Base-by-base conservation (phyloP, 92 coral and sea anemone species). In the Parazoanthus atlanticus region DNA sequence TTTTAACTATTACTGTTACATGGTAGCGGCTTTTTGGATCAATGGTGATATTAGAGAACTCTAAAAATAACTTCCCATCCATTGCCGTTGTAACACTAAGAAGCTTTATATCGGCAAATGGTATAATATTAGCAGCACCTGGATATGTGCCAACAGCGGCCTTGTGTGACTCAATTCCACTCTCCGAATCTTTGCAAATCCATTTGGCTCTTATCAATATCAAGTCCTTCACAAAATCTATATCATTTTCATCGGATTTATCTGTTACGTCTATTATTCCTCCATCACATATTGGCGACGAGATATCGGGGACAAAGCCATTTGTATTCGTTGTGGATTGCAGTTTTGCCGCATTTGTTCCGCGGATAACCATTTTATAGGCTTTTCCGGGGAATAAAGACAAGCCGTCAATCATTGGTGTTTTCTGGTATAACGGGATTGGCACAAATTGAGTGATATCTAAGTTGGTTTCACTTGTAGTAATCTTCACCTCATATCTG, bases 331-430 rank as follows among this genome's bases (percentile, higher is more conserved):
- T 90, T 9, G 89, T 64, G 28, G 95, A 52, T 71, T 88, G 91
- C 21, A 94, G 78, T 23, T 95, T 95, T 0, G 91, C 98, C 11
- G 98, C 96, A 75, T 95, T 95, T 1, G 95, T 94, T 67, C 96
- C 98, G 28, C 91, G 90, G 11, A 95, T 82, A 12, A 88, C 81
- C 36, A 92, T 76, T 26, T 88, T 84, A 67, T 95, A 95, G 16
- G 54, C 21, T 19, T 76, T 79, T 31, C 98, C 98, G 17, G 93
- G 81, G 9, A 33, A 34, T 25, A 95, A 87, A 52, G 76, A 77
- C 54, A 95, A 91, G 21, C 93, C 91, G n/a, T 90, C 91, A 15
- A 95, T 90, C 78, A 94, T 82, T 0, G 98, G 96, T 28, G 90
- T 88, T 74, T 49, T 83, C 76, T 94, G 96, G 23, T 76, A 40